Conservation (phyloP, 2,113 vertebrate genomes). For the Melanerpes formicivorus region DNA sequence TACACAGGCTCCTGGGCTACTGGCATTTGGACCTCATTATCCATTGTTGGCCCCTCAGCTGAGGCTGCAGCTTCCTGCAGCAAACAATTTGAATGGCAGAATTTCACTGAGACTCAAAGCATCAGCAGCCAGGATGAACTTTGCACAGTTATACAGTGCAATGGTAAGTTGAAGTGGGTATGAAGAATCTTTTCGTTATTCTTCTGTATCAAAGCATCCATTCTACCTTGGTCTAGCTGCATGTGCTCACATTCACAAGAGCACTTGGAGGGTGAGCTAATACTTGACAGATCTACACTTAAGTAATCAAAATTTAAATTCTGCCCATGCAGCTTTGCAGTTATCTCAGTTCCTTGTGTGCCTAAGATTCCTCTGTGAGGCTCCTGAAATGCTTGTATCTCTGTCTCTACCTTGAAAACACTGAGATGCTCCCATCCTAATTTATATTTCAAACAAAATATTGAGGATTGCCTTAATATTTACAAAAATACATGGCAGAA, state of each 20-base stretch:
- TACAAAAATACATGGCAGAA: neutral
- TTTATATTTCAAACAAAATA: neutral
- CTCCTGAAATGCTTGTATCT: neutral
- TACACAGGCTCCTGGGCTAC: neutral
- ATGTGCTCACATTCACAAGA: neutral
- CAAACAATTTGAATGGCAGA: neutral
- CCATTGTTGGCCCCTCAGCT: neutral
- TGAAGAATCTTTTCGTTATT: neutral
- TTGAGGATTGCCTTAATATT: neutral
- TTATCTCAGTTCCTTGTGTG: neutral
- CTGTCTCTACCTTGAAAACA: neutral
- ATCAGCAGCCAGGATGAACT: neutral
- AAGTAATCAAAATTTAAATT: slow-evolving; percentile 42
- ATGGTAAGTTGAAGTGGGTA: neutral
- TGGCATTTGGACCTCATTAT: neutral
- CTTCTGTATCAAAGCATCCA: neutral
- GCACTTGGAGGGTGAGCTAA: neutral
- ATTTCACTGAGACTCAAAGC: neutral
- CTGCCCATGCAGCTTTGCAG: slow-evolving; percentile 23
- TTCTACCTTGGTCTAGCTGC: neutral
- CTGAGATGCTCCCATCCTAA: neutral
- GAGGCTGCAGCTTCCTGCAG: neutral
- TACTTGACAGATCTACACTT: neutral
- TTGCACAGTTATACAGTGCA: neutral
- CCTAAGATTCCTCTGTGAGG: neutral